A percentile compares a stretch with the other conserved stretches of the same genome.
Conservation (phyloP, 1,140 invertebrate species). For the Archegozetes longisetosus region DNA sequence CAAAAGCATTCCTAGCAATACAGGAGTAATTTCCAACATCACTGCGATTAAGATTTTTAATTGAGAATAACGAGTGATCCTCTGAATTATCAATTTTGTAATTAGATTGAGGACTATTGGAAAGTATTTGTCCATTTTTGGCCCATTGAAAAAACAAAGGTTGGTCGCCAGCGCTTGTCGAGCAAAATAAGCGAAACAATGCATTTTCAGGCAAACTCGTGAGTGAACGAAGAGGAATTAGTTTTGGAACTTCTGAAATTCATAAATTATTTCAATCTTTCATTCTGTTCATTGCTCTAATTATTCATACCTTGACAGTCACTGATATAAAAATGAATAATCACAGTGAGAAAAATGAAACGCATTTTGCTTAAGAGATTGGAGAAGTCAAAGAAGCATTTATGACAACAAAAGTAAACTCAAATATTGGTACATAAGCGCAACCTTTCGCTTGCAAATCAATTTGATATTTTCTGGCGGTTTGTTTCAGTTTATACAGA, state of each 20-base stretch:
- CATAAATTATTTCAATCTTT: too few relatives aligned
- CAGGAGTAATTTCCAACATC: constrained; percentile 21
- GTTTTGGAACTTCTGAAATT: not conserved
- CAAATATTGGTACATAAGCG: too few relatives aligned
- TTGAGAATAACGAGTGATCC: not conserved
- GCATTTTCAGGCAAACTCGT: not conserved
- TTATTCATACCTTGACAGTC: too few relatives aligned
- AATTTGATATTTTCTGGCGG: too few relatives aligned
- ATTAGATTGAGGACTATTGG: not conserved
- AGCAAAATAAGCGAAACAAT: not conserved
- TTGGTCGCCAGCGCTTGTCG: not conserved
- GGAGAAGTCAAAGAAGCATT: too few relatives aligned
- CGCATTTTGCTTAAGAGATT: too few relatives aligned
- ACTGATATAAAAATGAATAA: too few relatives aligned
- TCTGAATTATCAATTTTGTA: not conserved
- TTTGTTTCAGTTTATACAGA: not conserved
- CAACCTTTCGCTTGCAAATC: too few relatives aligned
- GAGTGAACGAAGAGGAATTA: not conserved
- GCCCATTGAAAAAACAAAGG: constrained; percentile 12
- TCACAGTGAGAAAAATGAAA: too few relatives aligned
- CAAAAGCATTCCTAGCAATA: constrained; percentile 14
- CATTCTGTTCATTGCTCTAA: too few relatives aligned
- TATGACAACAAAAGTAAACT: too few relatives aligned
- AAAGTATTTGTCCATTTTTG: constrained; percentile 8
- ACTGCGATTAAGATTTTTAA: not conserved